Evolutionary conservation across 2,888 invertebrate genomes (phyloP), one percentile per base, ranked within the genome.

Genomic region (Cyrtodaria siliqua): DNA sequence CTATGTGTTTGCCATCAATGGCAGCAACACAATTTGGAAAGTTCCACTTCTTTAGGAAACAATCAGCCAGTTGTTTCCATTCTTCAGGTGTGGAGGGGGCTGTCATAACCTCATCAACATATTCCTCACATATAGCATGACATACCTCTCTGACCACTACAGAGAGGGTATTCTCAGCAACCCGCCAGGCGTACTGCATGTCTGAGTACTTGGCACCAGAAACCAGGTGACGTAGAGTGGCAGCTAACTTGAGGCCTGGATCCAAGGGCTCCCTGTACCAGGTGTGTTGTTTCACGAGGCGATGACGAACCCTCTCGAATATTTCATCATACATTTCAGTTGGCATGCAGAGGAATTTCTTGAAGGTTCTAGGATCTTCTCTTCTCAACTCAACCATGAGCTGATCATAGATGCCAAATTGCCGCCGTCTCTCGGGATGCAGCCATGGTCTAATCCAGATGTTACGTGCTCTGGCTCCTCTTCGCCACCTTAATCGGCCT

Each of bases 371-470:
- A 26, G n/a, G 69, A 50, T 73, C 79, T 57, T 82, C 79, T 42
- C 56, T 60, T 38, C 72, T 64, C 29, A 75, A 69, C 64, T 80
- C 75, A 57, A 60, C 72, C 56, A 76, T 57, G 20, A 74, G 68
- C 40, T 68, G 68, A 47, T 68, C 68, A 38, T 76, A 76, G 47
- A 59, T 27, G 53, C 74, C 66, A 64, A 64, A 74, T 40, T 67
- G 69, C 59, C 42, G 59, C 38, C 74, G 61, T 56, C 67, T 47
- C 60, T 52, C 49, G 26, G 44, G 56, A 50, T 66, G 56, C 40
- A 79, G 60, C 78, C 81, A 79, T 66, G 62, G 66, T 57, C 79
- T 53, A 38, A 44, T 57, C 68, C 81, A 83, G 77, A 38, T 59
- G 55, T 38, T 49, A 67, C 71, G 52, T 61, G 52, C 42, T 47